Evolutionary conservation across 2,888 invertebrate genomes (phyloP), one percentile per base, ranked within the genome.

Genomic region (Phasia obesa): DNA sequence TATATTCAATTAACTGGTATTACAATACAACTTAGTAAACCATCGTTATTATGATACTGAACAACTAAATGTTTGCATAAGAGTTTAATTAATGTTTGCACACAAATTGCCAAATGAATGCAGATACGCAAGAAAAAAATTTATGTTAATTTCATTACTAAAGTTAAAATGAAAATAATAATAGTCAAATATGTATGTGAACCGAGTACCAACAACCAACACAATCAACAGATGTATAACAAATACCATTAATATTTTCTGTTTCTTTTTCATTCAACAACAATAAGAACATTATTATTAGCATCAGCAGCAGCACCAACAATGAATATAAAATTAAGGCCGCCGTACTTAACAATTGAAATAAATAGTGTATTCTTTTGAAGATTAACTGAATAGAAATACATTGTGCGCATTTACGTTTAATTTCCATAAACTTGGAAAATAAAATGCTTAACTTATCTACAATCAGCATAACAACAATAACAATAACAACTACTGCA

Each of bases 341-440:
- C 55, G 23, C 44, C 55, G 17, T 38, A 19, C 31, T 67, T 57
- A 65, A 74, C 74, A 74, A 74, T 74, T 55, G 55, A 74, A 75
- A 65, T 57, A 47, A 64, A 67, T 42, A 67, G 53, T 42, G n/a
- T 49, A 15, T 57, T 38, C 17, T 38, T 60, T 19, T 53, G 15
- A 17, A 19, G 19, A 59, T 60, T 62, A 51, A 62, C 11, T 25
- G 38, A 49, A 38, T 60, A 47, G 17, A 15, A 64, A 44, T 19
- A 55, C 31, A 42, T 49, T 75, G 47, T 57, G 25, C 15, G 57
- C 13, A 60, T 70, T 77, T 67, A 47, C 31, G 47, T 67, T 49
- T 53, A 76, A 79, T 79, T 83, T 83, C 59, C 70, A 79, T 83
- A 79, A 83, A 75, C 60, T 75, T 75, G 78, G 78, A 64, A 82